Evolutionary conservation across 2,113 vertebrate species (phyloP).

Genomic region (Oryzias curvinotus): DNA sequence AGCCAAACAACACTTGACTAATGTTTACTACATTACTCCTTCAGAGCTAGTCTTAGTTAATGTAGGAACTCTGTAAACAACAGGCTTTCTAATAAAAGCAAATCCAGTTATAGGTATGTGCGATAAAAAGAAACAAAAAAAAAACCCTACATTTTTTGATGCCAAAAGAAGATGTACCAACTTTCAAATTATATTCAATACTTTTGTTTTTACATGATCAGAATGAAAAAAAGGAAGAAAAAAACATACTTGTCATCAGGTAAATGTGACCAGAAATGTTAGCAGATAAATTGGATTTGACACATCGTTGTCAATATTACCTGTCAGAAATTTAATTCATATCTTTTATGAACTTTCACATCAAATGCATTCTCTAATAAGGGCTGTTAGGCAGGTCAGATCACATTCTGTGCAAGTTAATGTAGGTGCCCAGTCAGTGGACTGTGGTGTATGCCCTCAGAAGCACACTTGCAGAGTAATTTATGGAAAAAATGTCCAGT

Average conservation of each 20-base stretch:
- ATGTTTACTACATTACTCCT: slow-evolving; percentile 15
- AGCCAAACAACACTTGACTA: slow-evolving; percentile 12
- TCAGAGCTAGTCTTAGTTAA: background rate
- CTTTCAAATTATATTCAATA: slow-evolving; percentile 27
- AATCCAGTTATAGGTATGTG: too few relatives aligned
- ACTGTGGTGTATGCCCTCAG: slow-evolving; percentile 46
- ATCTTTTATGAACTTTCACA: too few relatives aligned
- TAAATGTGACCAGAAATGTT: too few relatives aligned
- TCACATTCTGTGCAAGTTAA: slow-evolving; percentile 35
- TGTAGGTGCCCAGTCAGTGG: slow-evolving; percentile 64
- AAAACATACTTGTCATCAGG: background rate
- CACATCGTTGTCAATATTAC: too few relatives aligned
- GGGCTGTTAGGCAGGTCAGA: slow-evolving; percentile 32
- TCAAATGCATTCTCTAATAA: slow-evolving; percentile 48
- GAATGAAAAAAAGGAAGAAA: slow-evolving; percentile 6
- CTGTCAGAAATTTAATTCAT: too few relatives aligned
- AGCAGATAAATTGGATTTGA: too few relatives aligned
- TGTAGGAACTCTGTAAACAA: background rate
- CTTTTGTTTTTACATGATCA: slow-evolving; percentile 40
- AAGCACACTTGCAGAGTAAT: slow-evolving; percentile 17
- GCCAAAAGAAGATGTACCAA: slow-evolving; percentile 36
- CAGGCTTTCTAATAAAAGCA: background rate
- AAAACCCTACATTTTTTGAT: too few relatives aligned
- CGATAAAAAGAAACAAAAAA: too few relatives aligned
- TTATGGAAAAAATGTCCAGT: too few relatives aligned